Evolutionary conservation across 2,113 vertebrate genomes (phyloP).

Genomic region (Beaufortia kweichowensis): DNA sequence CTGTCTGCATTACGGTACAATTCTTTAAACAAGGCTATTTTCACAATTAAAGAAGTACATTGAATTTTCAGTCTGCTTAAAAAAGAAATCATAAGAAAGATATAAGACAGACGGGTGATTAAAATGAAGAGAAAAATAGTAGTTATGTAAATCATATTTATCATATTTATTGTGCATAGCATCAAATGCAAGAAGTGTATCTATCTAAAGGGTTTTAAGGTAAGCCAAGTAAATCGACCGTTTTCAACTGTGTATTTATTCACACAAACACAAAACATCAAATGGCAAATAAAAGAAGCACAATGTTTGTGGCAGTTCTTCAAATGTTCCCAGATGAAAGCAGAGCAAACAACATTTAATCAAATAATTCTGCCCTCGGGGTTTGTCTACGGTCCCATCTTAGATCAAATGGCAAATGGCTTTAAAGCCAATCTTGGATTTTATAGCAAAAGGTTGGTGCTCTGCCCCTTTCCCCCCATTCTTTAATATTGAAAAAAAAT

Average conservation of each 20-base stretch:
- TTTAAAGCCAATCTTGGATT: slow-evolving; percentile 62
- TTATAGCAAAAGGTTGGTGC: slow-evolving; percentile 59
- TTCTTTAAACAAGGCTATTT: slow-evolving; percentile 20
- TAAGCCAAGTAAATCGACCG: slow-evolving; percentile 8
- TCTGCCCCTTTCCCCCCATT: slow-evolving; percentile 58
- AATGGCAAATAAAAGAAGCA: slow-evolving; percentile 15
- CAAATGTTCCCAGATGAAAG: slow-evolving; percentile 22
- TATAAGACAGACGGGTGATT: neutral
- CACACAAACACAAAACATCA: neutral
- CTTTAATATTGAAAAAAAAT: slow-evolving; percentile 71
- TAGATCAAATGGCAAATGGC: slow-evolving; percentile 62
- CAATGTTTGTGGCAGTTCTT: slow-evolving; percentile 19
- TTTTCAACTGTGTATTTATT: neutral
- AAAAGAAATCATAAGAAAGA: no score
- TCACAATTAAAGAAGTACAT: neutral
- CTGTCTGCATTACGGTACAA: slow-evolving; percentile 17
- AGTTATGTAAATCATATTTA: neutral
- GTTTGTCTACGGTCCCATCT: slow-evolving; percentile 53
- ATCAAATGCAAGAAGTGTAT: neutral
- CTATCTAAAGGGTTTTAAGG: neutral
- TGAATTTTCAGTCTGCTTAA: neutral
- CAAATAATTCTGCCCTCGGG: slow-evolving; percentile 59
- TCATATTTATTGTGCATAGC: neutral
- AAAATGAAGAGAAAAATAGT: neutral
- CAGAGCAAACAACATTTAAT: slow-evolving; percentile 58